Evolutionary conservation across 2,113 vertebrate genomes (phyloP), one percentile per base, ranked within the genome.

Genomic region (Nestor notabilis): DNA sequence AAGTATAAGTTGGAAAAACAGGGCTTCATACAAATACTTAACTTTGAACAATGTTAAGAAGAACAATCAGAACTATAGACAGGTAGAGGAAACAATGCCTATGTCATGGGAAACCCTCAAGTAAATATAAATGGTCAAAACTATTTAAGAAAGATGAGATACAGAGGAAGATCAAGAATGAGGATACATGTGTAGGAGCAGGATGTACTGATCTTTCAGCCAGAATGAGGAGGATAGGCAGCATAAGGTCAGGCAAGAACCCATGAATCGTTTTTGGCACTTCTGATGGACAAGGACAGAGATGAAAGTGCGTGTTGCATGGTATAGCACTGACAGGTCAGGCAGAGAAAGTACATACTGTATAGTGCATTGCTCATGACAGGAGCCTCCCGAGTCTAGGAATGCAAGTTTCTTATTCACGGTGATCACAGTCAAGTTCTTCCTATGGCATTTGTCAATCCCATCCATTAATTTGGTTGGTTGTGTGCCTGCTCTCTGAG

Each of bases 391-490:
- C 69, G 52, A 77, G 33, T 13, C 14, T 47, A 44, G 56, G 83
- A 84, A 76, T 61, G 33, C 47, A 49, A 68, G 43, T 6, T 80
- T 60, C 66, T 93, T 92, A 79, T 95, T 90, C 94, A 46, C 94
- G 56, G 94, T 33, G 74, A 77, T 28, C 25, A 47, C 63, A 79
- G 29, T 70, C 65, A 23, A 28, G 60, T 44, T 84, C 72, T 64
- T 55, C 35, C 80, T 41, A 14, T 65, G 81, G 52, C 80, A 95
- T 78, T 87, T 90, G 47, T 84, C 70, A 95, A 46, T 64, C 44
- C 44, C 56, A 87, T 81, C 69, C 47, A 82, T 94, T 89, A 97
- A 11, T 93, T 93, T 56, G 47, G 52, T 46, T 95, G 90, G 60
- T 76, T 61, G 52, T 86, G 69, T 93, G 83, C 86, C 65, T 87